A percentile compares a stretch with the other conserved stretches of the same genome.
phyloP scores from a whole-genome alignment of 2,113 vertebrate species.

The Thymallus thymallus region DNA sequence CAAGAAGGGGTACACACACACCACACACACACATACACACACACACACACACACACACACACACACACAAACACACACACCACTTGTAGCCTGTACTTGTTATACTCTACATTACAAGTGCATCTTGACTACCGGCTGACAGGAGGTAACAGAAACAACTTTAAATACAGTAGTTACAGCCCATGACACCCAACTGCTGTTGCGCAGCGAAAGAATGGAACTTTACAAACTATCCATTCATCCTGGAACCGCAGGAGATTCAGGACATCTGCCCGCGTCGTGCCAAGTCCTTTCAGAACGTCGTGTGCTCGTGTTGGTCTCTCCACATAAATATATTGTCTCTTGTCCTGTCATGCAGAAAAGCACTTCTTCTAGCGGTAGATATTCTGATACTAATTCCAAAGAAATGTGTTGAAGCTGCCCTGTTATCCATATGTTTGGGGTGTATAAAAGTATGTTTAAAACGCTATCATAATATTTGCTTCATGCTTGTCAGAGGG shows the following conservation, averaged over 20 bases:
- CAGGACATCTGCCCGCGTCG: conserved; percentile 25
- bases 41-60: conserved; percentile 9
- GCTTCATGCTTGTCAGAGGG: background rate
- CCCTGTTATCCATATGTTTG: background rate
- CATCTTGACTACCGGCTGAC: no score
- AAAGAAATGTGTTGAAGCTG: background rate
- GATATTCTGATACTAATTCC: conserved; percentile 1
- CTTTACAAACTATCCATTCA: background rate
- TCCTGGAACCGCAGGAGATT: conserved; percentile 2
- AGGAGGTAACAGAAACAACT: background rate
- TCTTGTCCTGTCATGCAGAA: background rate
- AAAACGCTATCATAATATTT: background rate
- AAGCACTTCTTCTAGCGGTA: background rate
- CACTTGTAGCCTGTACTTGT: no score
- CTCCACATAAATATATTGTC: conserved; percentile 6
- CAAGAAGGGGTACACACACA: background rate
- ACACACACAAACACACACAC: conserved; percentile 14
- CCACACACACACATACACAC: background rate
- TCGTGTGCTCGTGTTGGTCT: background rate
- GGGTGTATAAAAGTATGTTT: background rate
- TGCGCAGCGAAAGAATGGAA: background rate
- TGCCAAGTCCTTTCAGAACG: background rate
- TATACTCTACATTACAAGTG: no score
- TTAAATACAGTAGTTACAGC: background rate
- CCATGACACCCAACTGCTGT: background rate